Evolutionary conservation across 2,888 invertebrate species (phyloP), one percentile per base, ranked within the genome.

Genomic region (Hyppa rectilinea): DNA sequence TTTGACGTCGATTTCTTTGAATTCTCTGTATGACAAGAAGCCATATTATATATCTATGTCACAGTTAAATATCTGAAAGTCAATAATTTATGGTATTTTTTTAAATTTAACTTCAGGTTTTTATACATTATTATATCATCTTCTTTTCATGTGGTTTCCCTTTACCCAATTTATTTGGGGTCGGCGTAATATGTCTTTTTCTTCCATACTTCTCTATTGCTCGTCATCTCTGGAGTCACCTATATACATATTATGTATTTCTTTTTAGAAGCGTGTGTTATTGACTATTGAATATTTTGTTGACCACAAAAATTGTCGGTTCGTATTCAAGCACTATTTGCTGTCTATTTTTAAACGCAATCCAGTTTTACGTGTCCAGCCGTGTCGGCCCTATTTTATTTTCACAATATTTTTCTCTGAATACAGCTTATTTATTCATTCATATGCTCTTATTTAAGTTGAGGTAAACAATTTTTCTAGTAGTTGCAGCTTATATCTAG

Each of bases 351-450:
- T 40, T 58, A 20, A 14, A 43, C 2, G 10, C 17, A 31, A 72
- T 50, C 36, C 23, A 31, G 10, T 50, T 72, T 63, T 43, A 63
- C 23, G 20, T 43, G 29, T 47, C 26, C 45, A 29, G n/a, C 3
- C 20, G 10, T 6, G 14, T 20, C 12, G 0, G 2, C 4, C 17
- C 29, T 53, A 53, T 61, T 72, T 49, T 29, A 73, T 47, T 50
- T 67, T 36, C 20, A 29, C 40, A 49, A 47, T 34, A 49, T 26
- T 26, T 56, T 40, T 31, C 12, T 40, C 10, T 4, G 1, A 29
- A 2, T 49, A 4, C 34, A 29, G 29, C 17, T 40, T 34, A 47
- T 70, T 70, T 47, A 55, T 53, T 38, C 14, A 53, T 17, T 0
- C 34, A 7, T 4, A 14, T 31, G 29, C 23, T 26, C 23, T 1